Evolutionary conservation across 2,113 vertebrate species (phyloP), one percentile per base, ranked within the genome.

Genomic region (Vulpes ferrilata): DNA sequence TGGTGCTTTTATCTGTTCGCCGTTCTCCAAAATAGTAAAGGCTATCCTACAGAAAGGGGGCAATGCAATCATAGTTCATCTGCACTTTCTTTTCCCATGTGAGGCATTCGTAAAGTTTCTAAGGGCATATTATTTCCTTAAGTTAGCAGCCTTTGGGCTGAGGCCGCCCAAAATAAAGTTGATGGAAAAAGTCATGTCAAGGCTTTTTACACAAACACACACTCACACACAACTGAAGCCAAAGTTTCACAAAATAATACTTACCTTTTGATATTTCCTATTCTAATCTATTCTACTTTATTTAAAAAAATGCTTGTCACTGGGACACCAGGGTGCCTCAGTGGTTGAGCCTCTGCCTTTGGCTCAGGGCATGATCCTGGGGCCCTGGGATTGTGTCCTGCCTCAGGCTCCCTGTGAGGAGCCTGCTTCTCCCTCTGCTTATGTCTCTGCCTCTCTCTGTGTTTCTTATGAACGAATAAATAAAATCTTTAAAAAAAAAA

Each of bases 1-100:
- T 99, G 59, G 82, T 99, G 96, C 98, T 99, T 98, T 99, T 99
- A 97, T 99, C 99, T 0, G 99, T 99, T 98, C 99, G 99, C 81
- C 99, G 98, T 96, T 99, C 99, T 43, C 99, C 99, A 98, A 99
- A 99, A 98, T 99, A 99, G 23, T 99, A 98, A 98, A 99, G 98
- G 96, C 99, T 99, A 86, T 99, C 99, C 99, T 99, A 98, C 22
- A 15, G 23, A 82, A 65, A 96, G 59, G 1, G 78, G 19, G 30
- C 25, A 95, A 69, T 59, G 1, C 6, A 38, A 1, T 15, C 0
- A 69, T 7, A 60, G 74, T 2, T 76, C 20, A 76, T 22, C 23
- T 20, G 2, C 13, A 43, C 5, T 65, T 35, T 6, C 57, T 25
- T 53, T 76, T 69, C 35, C 57, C 84, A 6, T 1, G 1, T 22